Evolutionary conservation across 2,888 invertebrate species (phyloP), one percentile per base, ranked within the genome.

Genomic region (Clitarchus hookeri): DNA sequence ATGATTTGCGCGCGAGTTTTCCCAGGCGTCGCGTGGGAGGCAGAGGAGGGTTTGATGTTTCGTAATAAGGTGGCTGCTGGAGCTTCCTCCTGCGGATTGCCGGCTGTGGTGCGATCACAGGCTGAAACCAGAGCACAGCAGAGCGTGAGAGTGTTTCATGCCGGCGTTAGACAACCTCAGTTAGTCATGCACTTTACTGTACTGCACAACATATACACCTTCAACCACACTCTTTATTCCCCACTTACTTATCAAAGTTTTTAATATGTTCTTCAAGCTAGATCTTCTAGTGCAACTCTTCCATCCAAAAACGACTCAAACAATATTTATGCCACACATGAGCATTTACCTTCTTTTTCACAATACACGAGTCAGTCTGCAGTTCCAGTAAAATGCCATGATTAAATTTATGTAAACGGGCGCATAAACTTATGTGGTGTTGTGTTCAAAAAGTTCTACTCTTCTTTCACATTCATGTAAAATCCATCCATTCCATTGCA

Each of bases 41-140:
- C 27, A 44, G 82, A 23, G 27, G 82, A 6, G 79, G 25, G 82
- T 8, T 23, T 13, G 82, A 27, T 36, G 82, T 36, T 82, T 82
- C 82, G 36, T 13, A 26, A 13, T 12, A 27, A 16, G 36, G 86
- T 79, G n/a, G 84, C 44, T 25, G 53, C 54, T 44, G 83, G 36
- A 16, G 85, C 85, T 86, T 87, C 86, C 84, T 85, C 77, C 87
- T 53, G 27, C 87, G 84, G 48, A 83, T 27, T 27, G 87, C 87
- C 48, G 87, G 87, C n/a, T 36, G 86, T 19, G 87, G 87, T 16
- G 54, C 44, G 65, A 27, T 88, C 87, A 88, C 86, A 84, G 86
- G 87, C 88, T 88, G 88, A 88, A 88, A 88, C 36, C 65, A 86
- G 85, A 85, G 83, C 83, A 86, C 86, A 86, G 26, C 84, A 86